Evolutionary conservation across 2,113 vertebrate species (phyloP), one percentile per base, ranked within the genome.

Genomic region (Myrmophylax atrothorax): DNA sequence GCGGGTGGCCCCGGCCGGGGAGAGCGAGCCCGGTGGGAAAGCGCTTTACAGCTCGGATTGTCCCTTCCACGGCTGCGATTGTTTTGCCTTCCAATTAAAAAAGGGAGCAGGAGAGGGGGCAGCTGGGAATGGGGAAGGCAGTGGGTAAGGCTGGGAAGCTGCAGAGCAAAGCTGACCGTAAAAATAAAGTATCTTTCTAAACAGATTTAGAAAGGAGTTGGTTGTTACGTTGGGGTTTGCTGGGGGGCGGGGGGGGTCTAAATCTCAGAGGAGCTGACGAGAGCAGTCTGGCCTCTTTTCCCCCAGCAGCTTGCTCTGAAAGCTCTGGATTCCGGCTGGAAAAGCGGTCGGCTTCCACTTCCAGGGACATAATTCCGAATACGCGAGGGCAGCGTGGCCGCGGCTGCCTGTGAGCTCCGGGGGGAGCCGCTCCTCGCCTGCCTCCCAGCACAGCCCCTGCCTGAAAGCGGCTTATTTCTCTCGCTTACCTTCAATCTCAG

Each of bases 401-500:
- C n/a, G 8, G 18, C 38, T 8, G 50, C 50, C 68, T 1, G 28
- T 14, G 11, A 26, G 67, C 58, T 90, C 4, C 67, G 67, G 60
- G 5, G 28, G 7, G 49, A 72, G 67, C 82, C 42, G 76, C 87
- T 20, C 60, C 5, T 72, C 3, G 14, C 31, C 44, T 12, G 35
- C 73, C 33, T 33, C 55, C 67, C 46, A 23, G 83, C n/a, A 26
- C 17, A 64, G 60, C 86, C 53, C 8, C 60, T 3, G 31, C 59
- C 73, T 24, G 12, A 40, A 67, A 70, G 9, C 33, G 3, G 24
- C 1, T 5, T 9, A 6, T 15, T 93, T 68, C 6, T 38, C 2
- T 64, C 66, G 80, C 95, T 96, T 96, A 97, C 96, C 96, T 97
- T 63, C 37, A 14, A 1, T 33, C 53, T 23, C 66, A 42, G 87